phyloP scores from a whole-genome alignment of 2,888 invertebrate genomes.

The Alviniconcha strummeri region DNA sequence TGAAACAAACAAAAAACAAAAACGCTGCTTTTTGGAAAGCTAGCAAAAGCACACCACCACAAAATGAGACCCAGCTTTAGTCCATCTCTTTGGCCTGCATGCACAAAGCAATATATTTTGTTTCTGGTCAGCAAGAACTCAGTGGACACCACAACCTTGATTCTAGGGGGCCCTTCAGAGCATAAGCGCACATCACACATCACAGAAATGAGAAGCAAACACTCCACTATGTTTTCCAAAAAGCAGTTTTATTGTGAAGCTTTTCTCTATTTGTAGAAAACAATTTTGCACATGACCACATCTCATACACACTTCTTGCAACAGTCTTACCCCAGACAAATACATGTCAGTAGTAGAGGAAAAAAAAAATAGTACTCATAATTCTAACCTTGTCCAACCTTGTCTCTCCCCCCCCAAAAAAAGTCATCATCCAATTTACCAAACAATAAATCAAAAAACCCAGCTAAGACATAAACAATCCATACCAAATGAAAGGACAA shows the following conservation, averaged over 20 bases:
- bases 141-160: constrained; percentile 49
- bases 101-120: background rate
- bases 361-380: background rate
- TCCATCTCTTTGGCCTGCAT: constrained; percentile 18
- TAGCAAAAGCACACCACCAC: constrained; percentile 31
- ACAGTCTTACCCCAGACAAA: too few species aligned
- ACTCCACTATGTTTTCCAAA: background rate
- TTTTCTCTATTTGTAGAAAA: background rate
- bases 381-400: background rate
- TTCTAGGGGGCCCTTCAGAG: constrained; percentile 29
- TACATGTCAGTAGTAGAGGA: too few species aligned
- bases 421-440: too few species aligned
- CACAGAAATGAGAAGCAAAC: constrained; percentile 46
- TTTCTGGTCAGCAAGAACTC: background rate
- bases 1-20: background rate
- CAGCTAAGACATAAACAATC: too few species aligned
- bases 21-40: background rate
- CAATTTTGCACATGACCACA: background rate
- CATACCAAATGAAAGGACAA: too few species aligned
- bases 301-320: too few species aligned
- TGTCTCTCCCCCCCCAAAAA: background rate
- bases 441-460: too few species aligned
- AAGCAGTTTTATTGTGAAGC: background rate
- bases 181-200: constrained; percentile 31
- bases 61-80: constrained; percentile 27